phyloP scores from a whole-genome alignment of 2,888 invertebrate genomes.

The Drosophila longiperda region DNA sequence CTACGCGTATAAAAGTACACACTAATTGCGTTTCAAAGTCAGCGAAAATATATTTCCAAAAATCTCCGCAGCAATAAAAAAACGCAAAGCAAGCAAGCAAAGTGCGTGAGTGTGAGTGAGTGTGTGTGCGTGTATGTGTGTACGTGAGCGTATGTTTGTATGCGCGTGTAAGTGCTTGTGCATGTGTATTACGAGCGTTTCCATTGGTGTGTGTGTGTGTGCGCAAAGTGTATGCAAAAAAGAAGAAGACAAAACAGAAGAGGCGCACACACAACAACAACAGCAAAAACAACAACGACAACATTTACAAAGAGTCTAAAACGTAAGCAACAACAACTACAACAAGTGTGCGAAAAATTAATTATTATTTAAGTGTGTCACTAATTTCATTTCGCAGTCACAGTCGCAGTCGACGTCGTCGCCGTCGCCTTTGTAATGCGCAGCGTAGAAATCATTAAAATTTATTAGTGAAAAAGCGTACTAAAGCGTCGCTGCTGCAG shows the following conservation, averaged over 20 bases:
- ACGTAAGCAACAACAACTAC: slow-evolving; percentile 58
- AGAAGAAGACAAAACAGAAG: slow-evolving; percentile 75
- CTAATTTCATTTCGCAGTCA: slow-evolving; percentile 73
- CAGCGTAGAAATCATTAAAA: slow-evolving; percentile 76
- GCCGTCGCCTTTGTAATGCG: slow-evolving; percentile 54
- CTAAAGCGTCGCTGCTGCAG: slow-evolving; percentile 39
- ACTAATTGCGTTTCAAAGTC: slow-evolving; percentile 46
- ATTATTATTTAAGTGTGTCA: slow-evolving; percentile 79
- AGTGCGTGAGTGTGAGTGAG: slow-evolving; percentile 68
- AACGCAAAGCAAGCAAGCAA: slow-evolving; percentile 72
- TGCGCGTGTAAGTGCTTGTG: slow-evolving; percentile 50
- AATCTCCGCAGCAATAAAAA: slow-evolving; percentile 60
- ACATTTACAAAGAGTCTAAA: slow-evolving; percentile 19
- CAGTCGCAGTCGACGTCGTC: slow-evolving; percentile 38
- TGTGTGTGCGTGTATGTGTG: slow-evolving; percentile 49
- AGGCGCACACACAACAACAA: slow-evolving; percentile 60
- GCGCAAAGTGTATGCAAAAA: slow-evolving; percentile 81
- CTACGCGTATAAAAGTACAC: slow-evolving; percentile 56
- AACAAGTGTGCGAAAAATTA: slow-evolving; percentile 78
- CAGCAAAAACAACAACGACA: slow-evolving; percentile 17
- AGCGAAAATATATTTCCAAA: slow-evolving; percentile 69
- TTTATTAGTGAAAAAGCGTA: slow-evolving; percentile 61
- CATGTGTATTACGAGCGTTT: slow-evolving; percentile 50
- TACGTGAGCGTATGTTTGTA: slow-evolving; percentile 40
- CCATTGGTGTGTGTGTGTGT: slow-evolving; percentile 67